Base-by-base conservation (phyloP, 2,888 invertebrate species). In the Yponomeuta malinellus region DNA sequence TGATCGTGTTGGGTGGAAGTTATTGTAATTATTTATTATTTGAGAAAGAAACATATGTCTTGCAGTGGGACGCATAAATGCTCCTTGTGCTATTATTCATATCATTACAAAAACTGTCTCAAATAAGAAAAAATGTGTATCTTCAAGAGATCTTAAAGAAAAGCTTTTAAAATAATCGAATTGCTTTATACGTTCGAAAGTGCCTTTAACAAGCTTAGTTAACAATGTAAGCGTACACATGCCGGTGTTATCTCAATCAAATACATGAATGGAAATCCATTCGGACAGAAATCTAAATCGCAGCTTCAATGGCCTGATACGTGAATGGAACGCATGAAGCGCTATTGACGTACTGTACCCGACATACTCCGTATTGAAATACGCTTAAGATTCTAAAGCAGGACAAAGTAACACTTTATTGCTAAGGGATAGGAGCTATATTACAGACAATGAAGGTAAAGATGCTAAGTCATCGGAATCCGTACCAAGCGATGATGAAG, bases 321-420 rank as follows among this genome's bases (percentile, higher is more conserved):
- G 76, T 89, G 85, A 89, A 89, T 89, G 89, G 79, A 79, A 76
- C 79, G 79, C 78, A 81, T 81, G 81, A 84, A 83, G 81, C 78
- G 80, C 76, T 78, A 83, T 82, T 85, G 83, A 86, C 79, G 83
- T 78, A 81, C 52, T 59, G 52, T 12, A 59, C 15, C 52, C 52
- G 8, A 59, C 52, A 59, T 59, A 59, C 52, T 15, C 15, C 15
- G 52, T 59, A 15, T 69, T 37, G 29, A 63, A 69, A 68, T 23
- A 68, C 12, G 12, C 12, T 59, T 15, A 59, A 59, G 1, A 15
- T 15, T 59, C 52, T 59, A 59, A 3, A 15, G 15, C 52, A 59
- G 12, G 52, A 59, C 52, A 59, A 59, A 59, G 52, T 73, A 48
- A 71, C 70, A 72, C 73, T 73, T 8, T 77, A 76, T 59, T 10